Conservation (phyloP, 2,113 vertebrate species). For the Psophia crepitans region DNA sequence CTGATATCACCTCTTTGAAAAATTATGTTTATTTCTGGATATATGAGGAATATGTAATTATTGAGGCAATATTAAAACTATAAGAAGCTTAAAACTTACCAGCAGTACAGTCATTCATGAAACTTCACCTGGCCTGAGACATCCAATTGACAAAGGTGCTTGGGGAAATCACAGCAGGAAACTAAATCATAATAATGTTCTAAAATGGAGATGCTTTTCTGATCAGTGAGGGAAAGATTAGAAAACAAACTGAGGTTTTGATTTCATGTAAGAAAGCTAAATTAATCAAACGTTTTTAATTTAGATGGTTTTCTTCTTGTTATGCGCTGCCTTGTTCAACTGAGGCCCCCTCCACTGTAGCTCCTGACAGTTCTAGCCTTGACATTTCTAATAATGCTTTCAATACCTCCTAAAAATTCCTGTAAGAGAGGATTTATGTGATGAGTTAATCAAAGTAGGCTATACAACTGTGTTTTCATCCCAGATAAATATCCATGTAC, state of each 20-base stretch:
- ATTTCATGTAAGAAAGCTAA: not conserved
- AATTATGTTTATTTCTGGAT: not conserved
- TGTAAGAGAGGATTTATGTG: not conserved
- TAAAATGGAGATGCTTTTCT: not conserved
- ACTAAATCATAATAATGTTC: not conserved
- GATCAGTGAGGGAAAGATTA: not conserved
- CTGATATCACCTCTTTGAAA: not conserved
- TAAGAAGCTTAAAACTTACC: not conserved
- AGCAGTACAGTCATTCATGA: not conserved
- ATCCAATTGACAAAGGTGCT: not conserved
- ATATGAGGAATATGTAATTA: not conserved
- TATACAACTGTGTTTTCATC: not conserved
- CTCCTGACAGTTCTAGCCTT: not conserved
- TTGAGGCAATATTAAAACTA: not conserved
- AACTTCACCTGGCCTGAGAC: not conserved
- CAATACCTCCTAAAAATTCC: not conserved
- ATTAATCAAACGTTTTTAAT: not conserved
- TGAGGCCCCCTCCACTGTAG: not conserved
- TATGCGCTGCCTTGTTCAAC: not conserved
- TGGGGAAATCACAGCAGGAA: not conserved
- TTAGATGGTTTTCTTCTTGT: not conserved
- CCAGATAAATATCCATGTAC: not conserved
- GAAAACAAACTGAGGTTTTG: not conserved
- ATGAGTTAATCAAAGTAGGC: not conserved
- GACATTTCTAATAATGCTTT: slow-evolving; percentile 6